Conservation (phyloP, 1,140 invertebrate genomes). For the Chymomyza costata region DNA sequence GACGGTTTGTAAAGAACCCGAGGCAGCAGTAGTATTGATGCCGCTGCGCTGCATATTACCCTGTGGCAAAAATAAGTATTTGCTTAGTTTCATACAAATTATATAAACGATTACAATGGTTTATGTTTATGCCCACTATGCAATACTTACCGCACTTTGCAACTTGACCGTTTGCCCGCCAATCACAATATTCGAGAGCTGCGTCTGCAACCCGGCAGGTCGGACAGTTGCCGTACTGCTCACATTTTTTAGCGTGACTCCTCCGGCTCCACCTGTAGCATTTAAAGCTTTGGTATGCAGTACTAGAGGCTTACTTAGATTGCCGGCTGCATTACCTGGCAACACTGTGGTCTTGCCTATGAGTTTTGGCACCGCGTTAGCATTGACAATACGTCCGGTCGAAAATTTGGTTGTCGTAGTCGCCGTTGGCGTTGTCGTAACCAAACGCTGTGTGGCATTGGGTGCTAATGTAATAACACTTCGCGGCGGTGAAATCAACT, state of each 20-base stretch:
- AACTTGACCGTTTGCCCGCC: constrained; percentile 70
- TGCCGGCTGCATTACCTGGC: constrained; percentile 71
- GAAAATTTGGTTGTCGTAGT: constrained; percentile 6
- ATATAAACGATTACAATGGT: no score
- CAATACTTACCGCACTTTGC: constrained; percentile 50
- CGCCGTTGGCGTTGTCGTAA: background rate
- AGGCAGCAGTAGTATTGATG: no score
- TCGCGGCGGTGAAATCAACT: constrained; percentile 5
- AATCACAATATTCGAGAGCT: constrained; percentile 73
- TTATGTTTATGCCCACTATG: background rate
- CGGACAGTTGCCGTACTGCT: background rate
- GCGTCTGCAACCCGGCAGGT: constrained; percentile 29
- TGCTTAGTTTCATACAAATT: no score
- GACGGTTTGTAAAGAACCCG: constrained; percentile 73
- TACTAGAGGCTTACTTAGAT: constrained; percentile 78
- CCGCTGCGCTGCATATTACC: no score
- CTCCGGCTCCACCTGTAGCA: constrained; percentile 27
- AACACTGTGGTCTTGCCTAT: constrained; percentile 62
- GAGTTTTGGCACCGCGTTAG: constrained; percentile 53
- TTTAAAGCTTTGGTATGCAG: constrained; percentile 50
- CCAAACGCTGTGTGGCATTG: constrained; percentile 8
- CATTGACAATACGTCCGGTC: no score
- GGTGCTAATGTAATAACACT: constrained; percentile 48
- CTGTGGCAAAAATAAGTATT: no score
- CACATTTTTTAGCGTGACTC: constrained; percentile 9